These are phyloP conservation scores for Aphelenchoides avenae DNA, from an alignment of 1,140 invertebrate species.

Conservation along the genomic window DNA sequence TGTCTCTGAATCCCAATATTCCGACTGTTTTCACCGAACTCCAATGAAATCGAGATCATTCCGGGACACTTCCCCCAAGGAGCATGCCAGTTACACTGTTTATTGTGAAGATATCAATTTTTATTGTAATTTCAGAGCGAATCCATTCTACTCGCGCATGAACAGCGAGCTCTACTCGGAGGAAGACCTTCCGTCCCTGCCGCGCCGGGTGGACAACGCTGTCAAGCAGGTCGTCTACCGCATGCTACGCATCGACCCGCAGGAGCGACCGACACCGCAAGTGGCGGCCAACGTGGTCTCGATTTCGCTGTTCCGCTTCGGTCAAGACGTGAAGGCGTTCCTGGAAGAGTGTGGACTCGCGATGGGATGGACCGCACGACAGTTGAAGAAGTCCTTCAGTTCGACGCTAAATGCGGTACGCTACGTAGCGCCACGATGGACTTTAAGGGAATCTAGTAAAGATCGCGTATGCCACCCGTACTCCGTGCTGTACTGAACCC, in stretches of 20 bases:
- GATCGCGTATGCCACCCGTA: no score
- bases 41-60: background rate
- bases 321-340: conserved; percentile 7
- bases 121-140: conserved; percentile 27
- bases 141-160: conserved; percentile 37
- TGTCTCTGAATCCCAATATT: no score
- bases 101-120: background rate
- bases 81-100: background rate
- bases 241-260: conserved; percentile 34
- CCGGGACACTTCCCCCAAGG: background rate
- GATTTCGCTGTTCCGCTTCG: conserved; percentile 42
- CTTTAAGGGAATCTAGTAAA: no score
- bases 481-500: no score
- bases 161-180: conserved; percentile 32
- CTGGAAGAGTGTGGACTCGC: conserved; percentile 18
- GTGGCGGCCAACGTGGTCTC: conserved; percentile 41
- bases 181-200: conserved; percentile 33
- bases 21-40: no score
- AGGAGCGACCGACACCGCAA: conserved; percentile 22
- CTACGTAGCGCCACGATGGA: no score
- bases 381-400: conserved; percentile 13
- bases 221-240: conserved; percentile 29
- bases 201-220: conserved; percentile 16
- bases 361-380: conserved; percentile 21
- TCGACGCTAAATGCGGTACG: conserved; percentile 18